Conservation (phyloP, 1,140 invertebrate species). For the Dreissena polymorpha region DNA sequence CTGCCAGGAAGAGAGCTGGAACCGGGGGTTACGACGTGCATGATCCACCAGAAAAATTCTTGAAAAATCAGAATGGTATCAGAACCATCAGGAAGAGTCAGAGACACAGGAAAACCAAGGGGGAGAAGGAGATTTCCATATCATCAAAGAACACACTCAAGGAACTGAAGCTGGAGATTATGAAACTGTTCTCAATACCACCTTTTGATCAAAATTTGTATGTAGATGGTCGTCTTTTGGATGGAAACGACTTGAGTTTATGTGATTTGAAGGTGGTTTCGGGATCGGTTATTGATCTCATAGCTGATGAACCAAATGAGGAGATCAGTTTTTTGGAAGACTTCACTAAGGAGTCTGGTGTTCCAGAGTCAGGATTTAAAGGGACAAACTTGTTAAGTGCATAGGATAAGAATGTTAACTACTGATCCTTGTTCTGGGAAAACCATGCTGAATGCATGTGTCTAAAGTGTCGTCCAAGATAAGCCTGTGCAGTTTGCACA, state of each 20-base stretch:
- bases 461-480: too few relatives aligned
- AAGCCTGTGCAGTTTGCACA: too few relatives aligned
- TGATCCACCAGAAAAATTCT: slow-evolving; percentile 65
- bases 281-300: slow-evolving; percentile 78
- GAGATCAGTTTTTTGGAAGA: slow-evolving; percentile 64
- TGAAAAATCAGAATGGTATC: slow-evolving; percentile 54
- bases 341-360: slow-evolving; percentile 58
- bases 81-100: slow-evolving; percentile 72
- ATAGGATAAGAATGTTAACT: slow-evolving; percentile 7
- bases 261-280: slow-evolving; percentile 79
- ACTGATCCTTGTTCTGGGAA: too few relatives aligned
- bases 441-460: too few relatives aligned
- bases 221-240: slow-evolving; percentile 76
- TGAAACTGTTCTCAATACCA: slow-evolving; percentile 80
- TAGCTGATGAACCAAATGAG: slow-evolving; percentile 70
- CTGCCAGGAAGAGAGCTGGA: slow-evolving; percentile 47
- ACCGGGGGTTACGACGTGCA: slow-evolving; percentile 26
- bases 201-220: slow-evolving; percentile 82
- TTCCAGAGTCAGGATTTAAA: slow-evolving; percentile 75
- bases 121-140: slow-evolving; percentile 78
- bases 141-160: slow-evolving; percentile 77
- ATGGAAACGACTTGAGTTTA: slow-evolving; percentile 77
- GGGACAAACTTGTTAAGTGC: slow-evolving; percentile 72
- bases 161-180: slow-evolving; percentile 80
- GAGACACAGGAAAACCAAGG: slow-evolving; percentile 76